These are phyloP conservation scores for Argopecten irradians DNA, from an alignment of 1,140 invertebrate genomes.

Conservation along the genomic window DNA sequence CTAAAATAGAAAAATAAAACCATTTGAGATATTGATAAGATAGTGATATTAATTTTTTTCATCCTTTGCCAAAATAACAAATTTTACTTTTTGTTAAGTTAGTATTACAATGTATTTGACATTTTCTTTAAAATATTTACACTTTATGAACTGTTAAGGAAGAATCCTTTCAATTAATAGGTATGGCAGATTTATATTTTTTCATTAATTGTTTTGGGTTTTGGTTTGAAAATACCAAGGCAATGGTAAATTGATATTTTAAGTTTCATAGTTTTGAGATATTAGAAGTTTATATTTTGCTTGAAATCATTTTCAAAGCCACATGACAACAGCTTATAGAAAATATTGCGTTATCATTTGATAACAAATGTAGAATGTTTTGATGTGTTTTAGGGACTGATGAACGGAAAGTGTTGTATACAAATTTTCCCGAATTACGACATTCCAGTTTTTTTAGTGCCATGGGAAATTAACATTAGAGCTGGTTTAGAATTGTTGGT, in stretches of 20 bases:
- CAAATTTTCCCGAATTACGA: not conserved
- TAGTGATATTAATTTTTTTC: not conserved
- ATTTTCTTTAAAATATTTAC: not conserved
- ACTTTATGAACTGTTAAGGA: no score
- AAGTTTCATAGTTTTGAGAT: no score
- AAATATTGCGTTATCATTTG: not conserved
- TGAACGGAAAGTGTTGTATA: conserved; percentile 2
- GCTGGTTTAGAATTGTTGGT: not conserved
- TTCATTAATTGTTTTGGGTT: not conserved
- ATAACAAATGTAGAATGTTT: not conserved
- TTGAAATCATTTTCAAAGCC: not conserved
- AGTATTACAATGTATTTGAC: not conserved
- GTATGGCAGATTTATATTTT: not conserved
- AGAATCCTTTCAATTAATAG: not conserved
- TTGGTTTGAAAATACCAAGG: not conserved
- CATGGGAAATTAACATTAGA: not conserved
- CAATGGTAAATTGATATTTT: no score
- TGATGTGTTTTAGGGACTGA: not conserved
- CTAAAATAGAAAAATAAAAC: no score
- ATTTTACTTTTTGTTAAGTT: not conserved
- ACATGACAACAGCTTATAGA: not conserved
- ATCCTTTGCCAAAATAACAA: not conserved
- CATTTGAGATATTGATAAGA: not conserved
- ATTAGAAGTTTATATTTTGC: no score
- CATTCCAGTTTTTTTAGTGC: not conserved